phyloP scores from a whole-genome alignment of 2,113 vertebrate genomes.

The Aplodontia rufa region DNA sequence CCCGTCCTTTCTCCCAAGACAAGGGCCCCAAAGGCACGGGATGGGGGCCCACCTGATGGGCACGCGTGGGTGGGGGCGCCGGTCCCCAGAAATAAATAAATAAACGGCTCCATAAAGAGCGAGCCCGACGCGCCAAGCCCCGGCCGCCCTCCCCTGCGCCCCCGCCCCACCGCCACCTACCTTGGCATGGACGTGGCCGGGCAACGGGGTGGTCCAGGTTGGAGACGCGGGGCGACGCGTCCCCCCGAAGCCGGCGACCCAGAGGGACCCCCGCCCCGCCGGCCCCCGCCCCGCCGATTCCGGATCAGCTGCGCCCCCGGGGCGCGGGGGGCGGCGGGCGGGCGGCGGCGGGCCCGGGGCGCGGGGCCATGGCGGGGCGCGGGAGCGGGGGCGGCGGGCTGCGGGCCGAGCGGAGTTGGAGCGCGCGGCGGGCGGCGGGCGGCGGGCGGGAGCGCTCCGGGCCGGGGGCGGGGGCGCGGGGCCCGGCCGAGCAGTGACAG shows the following conservation, averaged over 20 bases:
- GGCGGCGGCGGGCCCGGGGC: constrained; percentile 46
- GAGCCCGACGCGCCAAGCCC: constrained; percentile 33
- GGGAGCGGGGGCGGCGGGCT: constrained; percentile 34
- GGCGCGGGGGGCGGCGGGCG: constrained; percentile 45
- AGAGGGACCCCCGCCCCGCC: constrained; percentile 38
- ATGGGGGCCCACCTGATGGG: constrained; percentile 24
- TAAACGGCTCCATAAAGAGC: not conserved
- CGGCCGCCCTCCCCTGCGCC: not conserved
- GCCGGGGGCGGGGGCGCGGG: constrained; percentile 42
- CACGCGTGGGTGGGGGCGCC: not conserved
- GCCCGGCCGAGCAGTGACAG: not conserved
- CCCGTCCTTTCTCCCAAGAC: constrained; percentile 57
- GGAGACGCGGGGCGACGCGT: constrained; percentile 29
- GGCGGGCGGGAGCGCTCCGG: constrained; percentile 6
- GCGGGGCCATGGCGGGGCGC: constrained; percentile 66
- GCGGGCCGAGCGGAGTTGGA: constrained; percentile 52
- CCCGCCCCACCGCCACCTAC: constrained; percentile 57
- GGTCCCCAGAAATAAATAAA: constrained; percentile 37
- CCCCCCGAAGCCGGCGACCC: constrained; percentile 20
- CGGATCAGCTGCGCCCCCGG: constrained; percentile 72
- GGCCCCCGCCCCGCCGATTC: constrained; percentile 38
- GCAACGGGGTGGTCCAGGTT: constrained; percentile 52
- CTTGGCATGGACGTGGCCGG: constrained; percentile 64
- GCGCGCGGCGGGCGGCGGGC: constrained; percentile 43
- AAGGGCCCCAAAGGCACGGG: not conserved